phyloP scores from a whole-genome alignment of 2,797 vertebrate species.

The Rhadinocentrus ornatus region DNA sequence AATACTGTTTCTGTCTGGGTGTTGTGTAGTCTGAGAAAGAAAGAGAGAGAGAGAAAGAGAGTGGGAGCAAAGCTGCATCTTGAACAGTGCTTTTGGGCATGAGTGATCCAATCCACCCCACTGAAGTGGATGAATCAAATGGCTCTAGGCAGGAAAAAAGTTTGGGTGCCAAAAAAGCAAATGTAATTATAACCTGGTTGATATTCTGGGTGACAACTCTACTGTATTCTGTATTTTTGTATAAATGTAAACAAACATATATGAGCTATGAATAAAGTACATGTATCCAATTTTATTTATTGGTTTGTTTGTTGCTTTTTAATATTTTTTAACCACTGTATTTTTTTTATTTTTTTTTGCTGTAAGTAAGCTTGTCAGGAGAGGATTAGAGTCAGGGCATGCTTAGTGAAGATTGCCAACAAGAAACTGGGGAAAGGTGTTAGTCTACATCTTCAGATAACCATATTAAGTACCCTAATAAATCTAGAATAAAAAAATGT shows the following conservation, averaged over 20 bases:
- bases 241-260: constrained; percentile 87
- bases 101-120: constrained; percentile 46
- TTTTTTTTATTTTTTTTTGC: no score
- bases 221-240: constrained; percentile 88
- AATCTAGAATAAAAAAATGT: no score
- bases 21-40: constrained; percentile 28
- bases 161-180: constrained; percentile 83
- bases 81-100: constrained; percentile 58
- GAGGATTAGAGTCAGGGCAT: no score
- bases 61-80: constrained; percentile 28
- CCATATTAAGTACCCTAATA: no score
- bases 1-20: constrained; percentile 52
- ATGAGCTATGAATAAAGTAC: constrained; percentile 86
- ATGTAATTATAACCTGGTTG: constrained; percentile 79
- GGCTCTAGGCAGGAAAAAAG: constrained; percentile 80
- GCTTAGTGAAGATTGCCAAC: no score
- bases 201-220: constrained; percentile 81
- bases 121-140: constrained; percentile 52
- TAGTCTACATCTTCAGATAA: no score
- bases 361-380: no score
- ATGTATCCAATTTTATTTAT: constrained; percentile 72
- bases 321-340: not conserved
- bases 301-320: not conserved
- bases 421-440: no score
- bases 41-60: not conserved